Evolutionary conservation across 2,113 vertebrate genomes (phyloP).

Genomic region (Bubo bubo): DNA sequence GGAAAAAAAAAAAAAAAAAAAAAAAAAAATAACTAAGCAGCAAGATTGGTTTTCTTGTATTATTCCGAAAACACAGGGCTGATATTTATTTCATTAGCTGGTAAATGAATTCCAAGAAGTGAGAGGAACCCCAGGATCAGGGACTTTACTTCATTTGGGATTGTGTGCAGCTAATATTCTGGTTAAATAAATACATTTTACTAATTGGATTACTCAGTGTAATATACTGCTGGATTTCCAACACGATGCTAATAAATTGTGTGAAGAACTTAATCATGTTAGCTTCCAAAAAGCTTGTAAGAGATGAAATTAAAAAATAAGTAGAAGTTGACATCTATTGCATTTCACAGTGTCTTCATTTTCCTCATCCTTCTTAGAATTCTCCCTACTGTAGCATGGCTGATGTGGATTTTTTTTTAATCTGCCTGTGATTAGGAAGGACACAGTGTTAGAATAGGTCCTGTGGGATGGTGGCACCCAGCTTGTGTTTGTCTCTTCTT

Average conservation of each 20-base stretch:
- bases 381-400: not conserved
- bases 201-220: conserved; percentile 80
- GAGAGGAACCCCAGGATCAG: not conserved
- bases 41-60: conserved; percentile 27
- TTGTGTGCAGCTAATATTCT: conserved; percentile 61
- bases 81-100: conserved; percentile 53
- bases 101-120: conserved; percentile 46
- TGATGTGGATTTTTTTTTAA: conserved; percentile 45
- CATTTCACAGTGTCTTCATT: conserved; percentile 53
- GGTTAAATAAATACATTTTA: conserved; percentile 76
- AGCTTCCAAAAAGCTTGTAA: conserved; percentile 74
- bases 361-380: conserved; percentile 68
- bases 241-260: conserved; percentile 80
- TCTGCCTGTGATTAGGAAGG: conserved; percentile 52
- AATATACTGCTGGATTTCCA: conserved; percentile 73
- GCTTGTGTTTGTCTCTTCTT: not conserved
- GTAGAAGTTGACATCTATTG: conserved; percentile 68
- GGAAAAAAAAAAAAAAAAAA: accelerated
- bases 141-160: conserved; percentile 54
- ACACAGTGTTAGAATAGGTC: not conserved
- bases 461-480: not conserved
- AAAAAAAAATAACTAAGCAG: not conserved
- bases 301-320: conserved; percentile 76
- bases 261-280: conserved; percentile 79
- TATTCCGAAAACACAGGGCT: conserved; percentile 36